A percentile compares a stretch with the other conserved stretches of the same genome.
These are phyloP conservation scores for Drosophila nr. medialis DNA, from an alignment of 2,888 invertebrate species.

Conservation along the genomic window DNA sequence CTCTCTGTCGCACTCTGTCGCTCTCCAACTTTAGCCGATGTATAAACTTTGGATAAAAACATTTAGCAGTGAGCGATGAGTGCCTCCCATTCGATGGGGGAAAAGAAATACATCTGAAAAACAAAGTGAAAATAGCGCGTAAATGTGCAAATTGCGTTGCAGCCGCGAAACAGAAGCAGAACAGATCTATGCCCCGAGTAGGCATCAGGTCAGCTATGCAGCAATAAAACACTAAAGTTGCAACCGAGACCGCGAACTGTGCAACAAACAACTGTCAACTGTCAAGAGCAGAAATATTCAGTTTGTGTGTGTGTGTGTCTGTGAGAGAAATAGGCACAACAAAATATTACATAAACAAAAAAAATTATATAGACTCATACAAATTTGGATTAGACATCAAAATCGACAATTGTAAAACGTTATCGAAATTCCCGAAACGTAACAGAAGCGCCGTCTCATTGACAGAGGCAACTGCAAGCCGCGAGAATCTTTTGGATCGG, in stretches of 20 bases:
- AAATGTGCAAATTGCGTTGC: slow-evolving; percentile 58
- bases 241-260: neutral
- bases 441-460: neutral
- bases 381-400: slow-evolving; percentile 15
- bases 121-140: slow-evolving; percentile 45
- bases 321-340: slow-evolving; percentile 14
- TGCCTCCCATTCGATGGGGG: slow-evolving; percentile 22
- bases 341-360: slow-evolving; percentile 43
- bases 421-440: slow-evolving; percentile 16
- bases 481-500: neutral
- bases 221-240: neutral
- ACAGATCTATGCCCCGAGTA: slow-evolving; percentile 4
- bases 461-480: neutral
- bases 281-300: neutral
- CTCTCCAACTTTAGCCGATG: slow-evolving; percentile 34
- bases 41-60: slow-evolving; percentile 71
- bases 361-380: slow-evolving; percentile 1
- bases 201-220: slow-evolving; percentile 2
- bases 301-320: neutral
- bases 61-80: slow-evolving; percentile 28
- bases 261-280: neutral
- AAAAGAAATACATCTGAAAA: slow-evolving; percentile 31
- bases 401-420: slow-evolving; percentile 22
- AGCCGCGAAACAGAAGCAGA: slow-evolving; percentile 8
- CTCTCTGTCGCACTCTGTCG: neutral